phyloP scores from a whole-genome alignment of 2,797 vertebrate genomes.

The Danio tinwini region DNA sequence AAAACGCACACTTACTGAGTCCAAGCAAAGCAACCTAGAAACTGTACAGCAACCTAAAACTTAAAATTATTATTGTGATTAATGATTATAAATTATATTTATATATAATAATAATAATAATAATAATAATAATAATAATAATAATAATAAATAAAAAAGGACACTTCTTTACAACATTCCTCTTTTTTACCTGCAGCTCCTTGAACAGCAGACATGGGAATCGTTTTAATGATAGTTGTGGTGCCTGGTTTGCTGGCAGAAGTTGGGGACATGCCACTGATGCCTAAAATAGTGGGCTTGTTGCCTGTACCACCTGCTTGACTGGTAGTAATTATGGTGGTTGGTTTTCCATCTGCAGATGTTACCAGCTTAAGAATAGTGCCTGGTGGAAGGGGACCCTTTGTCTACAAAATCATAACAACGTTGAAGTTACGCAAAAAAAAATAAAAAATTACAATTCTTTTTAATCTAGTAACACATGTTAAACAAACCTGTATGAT shows the following conservation, averaged over 20 bases:
- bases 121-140: too few species aligned
- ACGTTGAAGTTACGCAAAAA: not conserved
- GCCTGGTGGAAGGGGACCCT: constrained; percentile 89
- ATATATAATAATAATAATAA: too few species aligned
- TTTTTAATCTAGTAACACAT: not conserved
- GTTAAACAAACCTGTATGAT: constrained; percentile 87
- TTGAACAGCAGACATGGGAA: constrained; percentile 93
- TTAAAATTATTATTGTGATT: not conserved
- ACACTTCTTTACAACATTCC: not conserved
- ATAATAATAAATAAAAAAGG: too few species aligned
- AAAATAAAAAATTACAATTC: too few species aligned
- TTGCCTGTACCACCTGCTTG: constrained; percentile 87
- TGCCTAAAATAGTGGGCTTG: constrained; percentile 91
- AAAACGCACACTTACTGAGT: not conserved
- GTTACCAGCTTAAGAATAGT: constrained; percentile 95
- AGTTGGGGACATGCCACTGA: constrained; percentile 88
- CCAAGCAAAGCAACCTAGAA: not conserved
- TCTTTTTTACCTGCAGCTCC: constrained; percentile 82
- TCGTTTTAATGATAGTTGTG: constrained; percentile 91
- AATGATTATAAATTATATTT: not conserved
- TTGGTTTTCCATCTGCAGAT: constrained; percentile 92
- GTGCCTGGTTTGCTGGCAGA: constrained; percentile 88
- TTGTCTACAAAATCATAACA: constrained; percentile 76
- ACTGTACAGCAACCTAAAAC: not conserved
- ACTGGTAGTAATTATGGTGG: constrained; percentile 92